These are phyloP conservation scores for Varecia variegata DNA, from an alignment of 2,797 vertebrate species.

Conservation along the genomic window DNA sequence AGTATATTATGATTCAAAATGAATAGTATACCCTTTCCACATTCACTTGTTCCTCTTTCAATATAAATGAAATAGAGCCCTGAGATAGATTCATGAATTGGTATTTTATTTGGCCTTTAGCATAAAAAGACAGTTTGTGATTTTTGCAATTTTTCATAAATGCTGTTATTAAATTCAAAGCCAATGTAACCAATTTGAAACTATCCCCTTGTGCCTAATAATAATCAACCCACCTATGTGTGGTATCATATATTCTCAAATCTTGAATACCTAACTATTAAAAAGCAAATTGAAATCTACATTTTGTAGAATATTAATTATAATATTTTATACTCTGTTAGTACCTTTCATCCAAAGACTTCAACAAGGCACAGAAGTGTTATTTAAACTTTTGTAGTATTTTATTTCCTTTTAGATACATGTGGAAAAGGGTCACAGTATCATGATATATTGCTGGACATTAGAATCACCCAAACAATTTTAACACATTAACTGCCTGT, in stretches of 20 bases:
- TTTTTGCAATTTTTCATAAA: neutral
- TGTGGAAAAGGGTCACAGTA: neutral
- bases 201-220: neutral
- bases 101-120: neutral
- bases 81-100: neutral
- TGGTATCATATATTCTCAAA: neutral
- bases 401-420: neutral
- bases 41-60: neutral
- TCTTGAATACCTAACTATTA: neutral
- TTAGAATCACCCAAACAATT: neutral
- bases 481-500: neutral
- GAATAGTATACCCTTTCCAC: neutral
- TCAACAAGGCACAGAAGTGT: constrained; percentile 7
- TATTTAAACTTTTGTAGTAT: constrained; percentile 46
- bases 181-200: constrained; percentile 20
- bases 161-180: constrained; percentile 20
- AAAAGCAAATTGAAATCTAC: constrained; percentile 1
- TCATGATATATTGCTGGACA: neutral
- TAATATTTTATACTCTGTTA: neutral
- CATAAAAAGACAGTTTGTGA: neutral
- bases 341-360: neutral
- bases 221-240: neutral
- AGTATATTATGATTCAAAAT: neutral
- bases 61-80: neutral
- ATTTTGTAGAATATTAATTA: constrained; percentile 25